Percentiles rank a stretch among this genome's conserved stretches.
These are phyloP conservation scores for Phrynocephalus versicolor DNA, from an alignment of 2,113 vertebrate genomes.

Conservation along the genomic window DNA sequence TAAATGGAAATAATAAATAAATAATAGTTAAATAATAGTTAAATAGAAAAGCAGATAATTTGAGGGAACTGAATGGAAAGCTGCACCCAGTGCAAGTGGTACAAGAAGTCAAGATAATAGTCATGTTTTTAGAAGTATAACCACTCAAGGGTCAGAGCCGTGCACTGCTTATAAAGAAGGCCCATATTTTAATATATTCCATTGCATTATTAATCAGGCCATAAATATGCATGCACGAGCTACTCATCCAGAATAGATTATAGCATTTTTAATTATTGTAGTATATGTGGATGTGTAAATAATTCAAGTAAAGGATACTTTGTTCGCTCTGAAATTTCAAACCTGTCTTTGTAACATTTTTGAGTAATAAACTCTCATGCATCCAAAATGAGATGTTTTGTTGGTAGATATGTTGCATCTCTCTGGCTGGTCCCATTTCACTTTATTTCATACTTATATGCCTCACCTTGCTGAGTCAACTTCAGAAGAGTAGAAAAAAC, in stretches of 20 bases:
- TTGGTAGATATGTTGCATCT: neutral
- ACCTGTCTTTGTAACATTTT: conserved; percentile 4
- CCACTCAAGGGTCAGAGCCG: neutral
- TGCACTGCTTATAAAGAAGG: conserved; percentile 31
- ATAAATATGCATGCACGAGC: conserved; percentile 41
- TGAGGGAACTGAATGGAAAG: neutral
- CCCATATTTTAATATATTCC: conserved; percentile 26
- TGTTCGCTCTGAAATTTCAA: conserved; percentile 23
- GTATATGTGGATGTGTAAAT: conserved; percentile 5
- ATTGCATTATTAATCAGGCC: conserved; percentile 54
- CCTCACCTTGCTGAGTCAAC: too few species aligned
- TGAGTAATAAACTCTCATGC: conserved; percentile 11
- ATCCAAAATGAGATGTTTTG: neutral
- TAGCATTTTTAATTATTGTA: conserved; percentile 25
- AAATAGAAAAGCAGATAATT: neutral
- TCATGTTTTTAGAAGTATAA: neutral
- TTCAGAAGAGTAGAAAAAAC: too few species aligned
- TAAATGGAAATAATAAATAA: neutral
- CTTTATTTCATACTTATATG: neutral
- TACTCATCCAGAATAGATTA: neutral
- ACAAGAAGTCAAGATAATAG: neutral
- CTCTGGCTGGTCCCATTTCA: neutral
- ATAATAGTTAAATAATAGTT: too few species aligned
- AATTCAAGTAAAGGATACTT: conserved; percentile 39
- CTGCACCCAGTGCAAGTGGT: neutral